These are phyloP conservation scores for Papilio aristodemus DNA, from an alignment of 1,140 invertebrate species.

Conservation along the genomic window DNA sequence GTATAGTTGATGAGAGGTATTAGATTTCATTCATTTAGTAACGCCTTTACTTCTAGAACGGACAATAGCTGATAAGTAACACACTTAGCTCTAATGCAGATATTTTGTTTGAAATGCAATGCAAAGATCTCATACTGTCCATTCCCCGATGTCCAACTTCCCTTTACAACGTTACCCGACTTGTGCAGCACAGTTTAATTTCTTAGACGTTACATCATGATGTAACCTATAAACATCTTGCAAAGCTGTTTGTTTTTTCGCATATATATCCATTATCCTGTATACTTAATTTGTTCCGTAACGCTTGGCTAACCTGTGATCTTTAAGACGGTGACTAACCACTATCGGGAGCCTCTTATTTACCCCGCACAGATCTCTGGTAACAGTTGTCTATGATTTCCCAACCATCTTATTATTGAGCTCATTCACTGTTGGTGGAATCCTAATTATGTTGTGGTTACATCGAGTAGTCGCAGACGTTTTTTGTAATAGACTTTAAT, in stretches of 20 bases:
- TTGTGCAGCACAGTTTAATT: too few relatives aligned
- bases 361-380: slow-evolving; percentile 44
- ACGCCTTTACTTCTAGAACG: too few relatives aligned
- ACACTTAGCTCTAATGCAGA: too few relatives aligned
- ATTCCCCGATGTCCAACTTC: too few relatives aligned
- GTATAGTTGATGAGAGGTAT: too few relatives aligned
- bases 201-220: too few relatives aligned
- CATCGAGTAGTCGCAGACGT: neutral
- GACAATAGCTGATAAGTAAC: too few relatives aligned
- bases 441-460: slow-evolving; percentile 35
- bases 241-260: neutral
- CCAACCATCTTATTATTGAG: slow-evolving; percentile 38
- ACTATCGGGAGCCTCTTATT: slow-evolving; percentile 43
- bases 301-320: slow-evolving; percentile 42
- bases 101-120: too few relatives aligned
- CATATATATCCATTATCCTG: neutral
- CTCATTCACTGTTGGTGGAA: slow-evolving; percentile 26
- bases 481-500: slow-evolving; percentile 1
- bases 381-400: slow-evolving; percentile 43
- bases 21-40: too few relatives aligned
- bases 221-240: neutral
- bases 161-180: too few relatives aligned
- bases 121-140: too few relatives aligned
- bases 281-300: slow-evolving; percentile 42
- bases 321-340: slow-evolving; percentile 46